Percentiles rank a stretch among this genome's conserved stretches.
Conservation (phyloP, 2,113 vertebrate species). For the Emberiza fucata region DNA sequence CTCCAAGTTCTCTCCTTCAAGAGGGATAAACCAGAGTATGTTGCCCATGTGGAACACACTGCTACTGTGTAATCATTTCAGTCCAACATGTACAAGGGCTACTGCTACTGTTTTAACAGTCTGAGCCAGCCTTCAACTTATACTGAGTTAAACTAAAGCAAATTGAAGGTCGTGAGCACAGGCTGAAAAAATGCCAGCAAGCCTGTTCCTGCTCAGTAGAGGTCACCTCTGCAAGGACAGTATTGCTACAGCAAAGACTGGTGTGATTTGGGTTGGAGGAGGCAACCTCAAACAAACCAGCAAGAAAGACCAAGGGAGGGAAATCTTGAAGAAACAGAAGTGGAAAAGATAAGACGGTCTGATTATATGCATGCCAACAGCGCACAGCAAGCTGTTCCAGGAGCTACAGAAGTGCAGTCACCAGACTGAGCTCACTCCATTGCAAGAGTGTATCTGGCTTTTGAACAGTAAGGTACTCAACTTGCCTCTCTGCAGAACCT, state of each 20-base stretch:
- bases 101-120: neutral
- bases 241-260: neutral
- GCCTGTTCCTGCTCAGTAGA: neutral
- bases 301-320: neutral
- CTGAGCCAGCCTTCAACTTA: neutral
- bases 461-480: neutral
- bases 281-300: neutral
- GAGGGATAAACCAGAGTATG: neutral
- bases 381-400: neutral
- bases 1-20: neutral
- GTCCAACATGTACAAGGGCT: neutral
- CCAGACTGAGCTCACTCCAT: neutral
- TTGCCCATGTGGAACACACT: neutral
- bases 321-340: neutral
- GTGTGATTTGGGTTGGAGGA: neutral
- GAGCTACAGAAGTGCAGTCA: neutral
- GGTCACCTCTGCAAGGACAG: neutral
- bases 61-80: neutral
- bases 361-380: neutral
- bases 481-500: rapidly evolving
- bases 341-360: neutral
- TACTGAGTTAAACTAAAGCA: neutral
- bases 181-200: neutral
- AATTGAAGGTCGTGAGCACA: neutral
- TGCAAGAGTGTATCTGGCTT: rapidly evolving